A percentile compares a stretch with the other conserved stretches of the same genome.
Evolutionary conservation across 2,888 invertebrate genomes (phyloP).

Genomic region (Calameuta filiformis): DNA sequence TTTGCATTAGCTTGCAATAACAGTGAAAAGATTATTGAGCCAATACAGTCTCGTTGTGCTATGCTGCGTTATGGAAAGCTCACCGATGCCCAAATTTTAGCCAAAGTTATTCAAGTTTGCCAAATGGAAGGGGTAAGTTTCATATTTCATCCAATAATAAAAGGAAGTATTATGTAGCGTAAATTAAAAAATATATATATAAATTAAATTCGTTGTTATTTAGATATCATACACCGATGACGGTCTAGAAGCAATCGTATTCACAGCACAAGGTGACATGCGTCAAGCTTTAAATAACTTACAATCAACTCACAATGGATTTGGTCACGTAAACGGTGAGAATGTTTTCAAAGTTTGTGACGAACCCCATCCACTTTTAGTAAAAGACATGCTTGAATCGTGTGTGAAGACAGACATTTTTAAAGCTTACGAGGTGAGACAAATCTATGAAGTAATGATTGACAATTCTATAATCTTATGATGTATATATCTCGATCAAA

Average conservation of each 20-base stretch:
- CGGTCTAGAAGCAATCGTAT: slow-evolving; percentile 95
- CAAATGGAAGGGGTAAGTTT: slow-evolving; percentile 75
- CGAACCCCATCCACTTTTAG: slow-evolving; percentile 95
- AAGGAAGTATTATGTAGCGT: background rate
- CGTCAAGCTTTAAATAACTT: slow-evolving; percentile 97
- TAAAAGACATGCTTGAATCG: slow-evolving; percentile 89
- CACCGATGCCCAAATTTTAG: slow-evolving; percentile 89
- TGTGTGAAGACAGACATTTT: slow-evolving; percentile 86
- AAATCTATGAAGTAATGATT: slow-evolving; percentile 10
- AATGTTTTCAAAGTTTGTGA: slow-evolving; percentile 99
- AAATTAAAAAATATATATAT: background rate
- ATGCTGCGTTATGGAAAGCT: slow-evolving; percentile 93
- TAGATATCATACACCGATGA: slow-evolving; percentile 87
- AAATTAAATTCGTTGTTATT: background rate
- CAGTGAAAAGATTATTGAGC: slow-evolving; percentile 98
- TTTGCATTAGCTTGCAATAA: slow-evolving; percentile 99
- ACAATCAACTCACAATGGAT: slow-evolving; percentile 94
- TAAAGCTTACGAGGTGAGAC: slow-evolving; percentile 79
- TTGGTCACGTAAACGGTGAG: slow-evolving; percentile 88
- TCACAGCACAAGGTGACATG: slow-evolving; percentile 99
- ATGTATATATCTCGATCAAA: background rate
- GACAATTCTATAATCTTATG: background rate
- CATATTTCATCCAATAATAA: background rate
- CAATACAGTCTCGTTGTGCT: slow-evolving; percentile 98
- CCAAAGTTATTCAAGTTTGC: slow-evolving; percentile 82